A percentile compares a stretch with the other conserved stretches of the same genome.
Evolutionary conservation across 2,113 vertebrate genomes (phyloP).

Genomic region (Pluvialis apricaria): DNA sequence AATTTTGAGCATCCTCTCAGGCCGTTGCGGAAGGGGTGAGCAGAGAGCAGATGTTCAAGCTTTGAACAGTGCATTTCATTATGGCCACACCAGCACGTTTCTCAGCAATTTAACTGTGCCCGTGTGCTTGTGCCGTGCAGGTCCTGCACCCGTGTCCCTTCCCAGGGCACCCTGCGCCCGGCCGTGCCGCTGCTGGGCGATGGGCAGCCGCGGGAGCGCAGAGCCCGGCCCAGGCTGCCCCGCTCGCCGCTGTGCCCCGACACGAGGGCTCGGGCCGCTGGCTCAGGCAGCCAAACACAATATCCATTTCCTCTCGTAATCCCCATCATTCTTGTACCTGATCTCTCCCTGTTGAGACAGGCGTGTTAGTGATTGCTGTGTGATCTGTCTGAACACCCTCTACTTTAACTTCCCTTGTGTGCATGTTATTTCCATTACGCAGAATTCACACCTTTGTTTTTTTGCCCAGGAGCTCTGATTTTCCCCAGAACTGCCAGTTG

Average conservation of each 20-base stretch:
- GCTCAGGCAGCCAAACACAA: background rate
- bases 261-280: background rate
- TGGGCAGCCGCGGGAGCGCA: too few relatives aligned
- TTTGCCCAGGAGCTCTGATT: background rate
- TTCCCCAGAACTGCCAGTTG: background rate
- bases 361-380: background rate
- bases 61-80: background rate
- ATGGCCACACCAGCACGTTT: accelerated
- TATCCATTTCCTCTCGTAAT: background rate
- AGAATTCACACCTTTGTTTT: background rate
- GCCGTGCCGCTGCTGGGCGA: too few relatives aligned
- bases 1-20: background rate
- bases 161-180: accelerated
- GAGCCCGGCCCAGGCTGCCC: background rate
- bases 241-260: background rate
- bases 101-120: too few relatives aligned
- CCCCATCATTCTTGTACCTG: background rate
- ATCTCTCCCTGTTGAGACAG: background rate
- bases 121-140: accelerated
- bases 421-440: background rate
- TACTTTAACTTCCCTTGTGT: background rate
- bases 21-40: background rate
- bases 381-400: background rate
- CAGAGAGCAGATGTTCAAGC: accelerated
- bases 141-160: background rate